phyloP scores from a whole-genome alignment of 2,797 vertebrate species.

The Lateolabrax maculatus region DNA sequence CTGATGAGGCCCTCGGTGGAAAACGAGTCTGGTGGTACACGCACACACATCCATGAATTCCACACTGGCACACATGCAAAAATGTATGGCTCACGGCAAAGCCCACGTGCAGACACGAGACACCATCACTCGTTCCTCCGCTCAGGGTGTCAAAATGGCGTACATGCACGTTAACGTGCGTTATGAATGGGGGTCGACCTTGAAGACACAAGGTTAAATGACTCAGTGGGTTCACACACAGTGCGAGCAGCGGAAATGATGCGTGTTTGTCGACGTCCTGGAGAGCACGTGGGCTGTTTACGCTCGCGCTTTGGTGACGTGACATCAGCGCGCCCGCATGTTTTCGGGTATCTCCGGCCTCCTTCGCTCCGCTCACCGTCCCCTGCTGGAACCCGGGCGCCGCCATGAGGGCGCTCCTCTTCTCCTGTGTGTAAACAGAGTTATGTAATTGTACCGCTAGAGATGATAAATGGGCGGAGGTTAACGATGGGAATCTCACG shows the following conservation, averaged over 20 bases:
- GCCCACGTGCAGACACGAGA: constrained; percentile 3
- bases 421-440: constrained; percentile 59
- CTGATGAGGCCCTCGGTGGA: constrained; percentile 44
- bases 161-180: constrained; percentile 1
- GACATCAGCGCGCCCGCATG: constrained; percentile 22
- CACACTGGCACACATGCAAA: constrained; percentile 16
- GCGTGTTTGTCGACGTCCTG: constrained; percentile 13
- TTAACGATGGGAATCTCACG: constrained; percentile 52
- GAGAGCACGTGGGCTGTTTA: constrained; percentile 29
- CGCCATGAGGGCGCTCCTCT: constrained; percentile 3
- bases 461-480: constrained; percentile 68
- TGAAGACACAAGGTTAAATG: constrained; percentile 34
- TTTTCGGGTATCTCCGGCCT: not conserved
- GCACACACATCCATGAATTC: constrained; percentile 12
- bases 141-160: not conserved
- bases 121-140: constrained; percentile 29
- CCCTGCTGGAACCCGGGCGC: constrained; percentile 20
- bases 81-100: not conserved
- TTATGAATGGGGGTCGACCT: constrained; percentile 36
- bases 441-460: constrained; percentile 75
- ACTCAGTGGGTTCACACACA: not conserved
- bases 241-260: not conserved
- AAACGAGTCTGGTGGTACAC: constrained; percentile 46
- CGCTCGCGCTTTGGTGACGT: not conserved
- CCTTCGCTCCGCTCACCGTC: constrained; percentile 11